These are phyloP conservation scores for Autographa gamma DNA, from an alignment of 2,888 invertebrate species.

Conservation along the genomic window DNA sequence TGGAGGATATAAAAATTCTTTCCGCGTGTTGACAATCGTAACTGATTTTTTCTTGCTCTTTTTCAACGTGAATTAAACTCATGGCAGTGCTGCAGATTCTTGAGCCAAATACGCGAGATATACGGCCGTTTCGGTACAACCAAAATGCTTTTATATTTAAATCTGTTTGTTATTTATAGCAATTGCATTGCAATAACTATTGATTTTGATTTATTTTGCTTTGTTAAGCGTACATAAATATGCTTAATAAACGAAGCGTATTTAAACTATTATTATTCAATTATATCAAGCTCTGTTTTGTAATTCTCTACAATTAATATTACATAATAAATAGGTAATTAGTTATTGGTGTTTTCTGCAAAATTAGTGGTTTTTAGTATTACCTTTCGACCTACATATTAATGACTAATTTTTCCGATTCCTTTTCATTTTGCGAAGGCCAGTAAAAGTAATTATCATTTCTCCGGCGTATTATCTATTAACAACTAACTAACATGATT, in stretches of 20 bases:
- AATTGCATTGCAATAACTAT: conserved; percentile 2
- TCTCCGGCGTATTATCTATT: background rate
- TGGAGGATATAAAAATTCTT: conserved; percentile 19
- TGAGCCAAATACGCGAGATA: conserved; percentile 5
- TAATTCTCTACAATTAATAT: background rate
- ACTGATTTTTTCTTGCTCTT: conserved; percentile 25
- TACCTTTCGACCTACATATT: background rate
- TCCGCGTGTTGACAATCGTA: conserved; percentile 24
- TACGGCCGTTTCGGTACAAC: background rate
- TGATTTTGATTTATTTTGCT: background rate
- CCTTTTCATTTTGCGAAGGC: background rate
- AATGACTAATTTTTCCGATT: background rate
- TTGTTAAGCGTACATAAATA: background rate
- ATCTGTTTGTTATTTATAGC: background rate
- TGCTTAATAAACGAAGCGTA: background rate
- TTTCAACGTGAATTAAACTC: conserved; percentile 10
- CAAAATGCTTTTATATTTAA: conserved; percentile 4
- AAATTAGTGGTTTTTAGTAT: background rate
- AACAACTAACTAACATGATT: conserved; percentile 12
- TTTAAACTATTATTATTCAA: background rate
- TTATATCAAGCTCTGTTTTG: background rate
- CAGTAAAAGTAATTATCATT: background rate
- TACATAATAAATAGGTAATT: background rate
- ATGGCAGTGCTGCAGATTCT: conserved; percentile 5
- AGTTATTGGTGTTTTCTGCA: background rate